A percentile compares a stretch with the other conserved stretches of the same genome.
Evolutionary conservation across 2,113 vertebrate species (phyloP).

Genomic region (Cheilinus undulatus): DNA sequence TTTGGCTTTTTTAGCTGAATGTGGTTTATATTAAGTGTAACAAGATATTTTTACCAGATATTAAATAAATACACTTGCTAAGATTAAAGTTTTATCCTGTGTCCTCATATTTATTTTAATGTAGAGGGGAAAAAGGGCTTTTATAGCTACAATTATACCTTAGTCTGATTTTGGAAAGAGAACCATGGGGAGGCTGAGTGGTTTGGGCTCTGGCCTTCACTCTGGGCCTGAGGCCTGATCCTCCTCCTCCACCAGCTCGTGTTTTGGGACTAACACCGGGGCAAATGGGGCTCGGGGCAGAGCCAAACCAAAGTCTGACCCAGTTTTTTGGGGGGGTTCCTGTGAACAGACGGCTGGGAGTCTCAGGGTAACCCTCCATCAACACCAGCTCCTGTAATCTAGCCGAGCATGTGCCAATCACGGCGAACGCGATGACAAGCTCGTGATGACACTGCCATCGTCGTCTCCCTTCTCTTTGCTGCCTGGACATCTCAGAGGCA

Average conservation of each 20-base stretch:
- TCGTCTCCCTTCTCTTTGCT: constrained; percentile 58
- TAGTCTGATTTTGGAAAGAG: constrained; percentile 22
- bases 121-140: neutral
- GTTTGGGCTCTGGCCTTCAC: constrained; percentile 48
- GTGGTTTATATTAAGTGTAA: too few species aligned
- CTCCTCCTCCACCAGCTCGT: constrained; percentile 43
- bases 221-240: constrained; percentile 58
- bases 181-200: neutral
- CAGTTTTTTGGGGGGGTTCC: constrained; percentile 68
- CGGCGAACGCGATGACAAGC: constrained; percentile 69
- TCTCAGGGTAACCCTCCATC: constrained; percentile 73
- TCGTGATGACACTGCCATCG: constrained; percentile 70
- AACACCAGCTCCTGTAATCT: constrained; percentile 74
- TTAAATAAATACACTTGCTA: too few species aligned
- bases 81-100: neutral
- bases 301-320: constrained; percentile 69
- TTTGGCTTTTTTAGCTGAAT: too few species aligned
- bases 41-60: too few species aligned
- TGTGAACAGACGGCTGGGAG: constrained; percentile 55
- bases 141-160: neutral
- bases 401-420: constrained; percentile 80
- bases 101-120: neutral
- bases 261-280: constrained; percentile 46
- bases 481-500: constrained; percentile 72
- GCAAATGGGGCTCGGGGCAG: constrained; percentile 53